These are phyloP conservation scores for Drosophila guanche DNA, from an alignment of 1,140 invertebrate genomes.

Conservation along the genomic window DNA sequence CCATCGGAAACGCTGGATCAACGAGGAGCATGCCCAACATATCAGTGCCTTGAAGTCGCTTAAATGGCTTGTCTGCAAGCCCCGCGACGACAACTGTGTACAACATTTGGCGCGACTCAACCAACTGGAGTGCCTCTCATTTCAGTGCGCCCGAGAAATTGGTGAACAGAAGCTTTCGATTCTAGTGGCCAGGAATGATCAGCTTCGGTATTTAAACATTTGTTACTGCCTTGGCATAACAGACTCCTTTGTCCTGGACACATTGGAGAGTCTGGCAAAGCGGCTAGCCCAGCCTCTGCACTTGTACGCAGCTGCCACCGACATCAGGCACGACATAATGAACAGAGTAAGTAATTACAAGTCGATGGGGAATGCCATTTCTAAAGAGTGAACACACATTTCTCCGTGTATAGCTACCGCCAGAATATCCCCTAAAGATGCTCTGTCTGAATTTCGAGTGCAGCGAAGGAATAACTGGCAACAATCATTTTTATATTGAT, in stretches of 20 bases:
- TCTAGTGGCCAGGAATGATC: constrained; percentile 56
- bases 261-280: constrained; percentile 36
- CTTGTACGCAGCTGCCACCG: constrained; percentile 63
- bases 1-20: constrained; percentile 65
- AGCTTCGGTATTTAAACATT: constrained; percentile 62
- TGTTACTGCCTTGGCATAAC: constrained; percentile 67
- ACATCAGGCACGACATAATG: constrained; percentile 66
- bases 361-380: background rate
- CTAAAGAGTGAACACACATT: background rate
- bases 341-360: constrained; percentile 52
- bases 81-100: constrained; percentile 56
- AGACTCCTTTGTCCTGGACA: constrained; percentile 55
- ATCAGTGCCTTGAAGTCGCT: constrained; percentile 53
- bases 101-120: constrained; percentile 39
- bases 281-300: constrained; percentile 44
- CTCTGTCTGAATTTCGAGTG: constrained; percentile 61
- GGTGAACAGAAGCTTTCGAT: constrained; percentile 47
- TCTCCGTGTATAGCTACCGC: constrained; percentile 39
- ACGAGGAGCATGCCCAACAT: constrained; percentile 60
- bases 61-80: constrained; percentile 67
- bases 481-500: constrained; percentile 61
- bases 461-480: constrained; percentile 61
- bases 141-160: constrained; percentile 63
- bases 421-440: constrained; percentile 53
- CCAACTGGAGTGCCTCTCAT: constrained; percentile 58